Evolutionary conservation across 1,140 invertebrate genomes (phyloP), one percentile per base, ranked within the genome.

Genomic region (Sitodiplosis mosellana): DNA sequence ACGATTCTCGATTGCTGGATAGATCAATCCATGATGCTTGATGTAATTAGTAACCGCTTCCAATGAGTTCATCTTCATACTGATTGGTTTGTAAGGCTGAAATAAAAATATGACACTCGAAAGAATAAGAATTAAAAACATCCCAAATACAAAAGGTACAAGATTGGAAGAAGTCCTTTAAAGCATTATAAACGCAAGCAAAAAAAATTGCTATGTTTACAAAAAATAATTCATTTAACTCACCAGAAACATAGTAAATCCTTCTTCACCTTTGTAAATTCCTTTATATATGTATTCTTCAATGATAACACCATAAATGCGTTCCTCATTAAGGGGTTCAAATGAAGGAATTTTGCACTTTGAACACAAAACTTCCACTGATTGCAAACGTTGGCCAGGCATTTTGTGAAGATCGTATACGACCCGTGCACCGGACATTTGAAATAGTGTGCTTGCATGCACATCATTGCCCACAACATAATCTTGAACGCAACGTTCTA

Each of bases 371-470:
- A 67, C 71, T 56, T 67, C 59, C 2, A 69, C 69, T n/a, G 60
- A 59, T 3, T 68, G 55, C 2, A 78, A 61, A 20, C 73, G 59
- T 1, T 62, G 59, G 10, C 71, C 72, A 0, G 59, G 51, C 0
- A 59, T 60, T 52, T 65, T 62, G 5, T 64, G 55, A 52, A 72
- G 65, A 56, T 79, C 66, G 52, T 73, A 75, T 7, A 56, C 55
- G 1, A 75, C 68, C 44, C 66, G 57, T 12, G 78, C 52, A 1
- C 77, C 77, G n/a, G 75, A 72, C 40, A 72, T 61, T 59, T 78
- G 76, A 34, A 78, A 56, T 56, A 77, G 77, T 46, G 72, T 71
- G 6, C 76, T 76, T 76, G 4, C 65, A 59, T 0, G 68, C 70
- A 43, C 72, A 68, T 12, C 66, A 63, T 33, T 55, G 55, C 33